Base-by-base conservation (phyloP, 2,797 vertebrate species). In the Anguilla obscura region DNA sequence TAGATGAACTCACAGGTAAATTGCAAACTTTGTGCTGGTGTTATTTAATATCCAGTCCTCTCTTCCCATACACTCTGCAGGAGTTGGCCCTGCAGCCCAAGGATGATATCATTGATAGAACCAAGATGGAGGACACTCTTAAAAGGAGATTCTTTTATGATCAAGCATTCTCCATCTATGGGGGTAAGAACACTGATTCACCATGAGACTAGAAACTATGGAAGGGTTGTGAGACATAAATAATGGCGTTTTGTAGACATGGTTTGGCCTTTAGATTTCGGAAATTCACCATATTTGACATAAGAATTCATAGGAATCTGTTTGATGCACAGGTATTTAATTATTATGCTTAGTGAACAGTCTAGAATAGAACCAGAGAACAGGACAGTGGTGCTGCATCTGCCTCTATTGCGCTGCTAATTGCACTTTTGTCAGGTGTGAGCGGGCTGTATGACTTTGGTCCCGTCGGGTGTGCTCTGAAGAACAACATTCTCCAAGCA, bases 61-160 rank as follows among this genome's bases (percentile, higher is more conserved):
- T 8, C 4, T 45, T 85, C 40, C 30, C 71, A 33, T 36, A 86
- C 33, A 52, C 27, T 33, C 91, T 94, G 0, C 91, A 99, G 99
- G 99, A 99, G 89, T 93, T 99, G 92, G 89, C 98, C 12, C 92
- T 99, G 86, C 97, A 99, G 94, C 97, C 98, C 93, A 97, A 99
- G 96, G 98, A 99, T 95, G 99, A 98, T 91, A 94, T 99, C 0
- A 96, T 99, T 84, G 99, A 99, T 95, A 95, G 99, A 94, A 92
- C 93, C 88, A 99, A 99, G 94, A 98, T 99, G 99, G 99, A 99
- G 92, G 98, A 99, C 63, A 99, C 99, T 0, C 94, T 99, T 74
- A 99, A 99, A 92, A 97, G 99, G 90, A 96, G 99, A 45, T 99
- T 99, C 95, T 99, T 99, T 93, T 99, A 99, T 0, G 99, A 99